A percentile compares a stretch with the other conserved stretches of the same genome.
Conservation (phyloP, 2,888 invertebrate genomes). For the Harpagoxenus sublaevis region DNA sequence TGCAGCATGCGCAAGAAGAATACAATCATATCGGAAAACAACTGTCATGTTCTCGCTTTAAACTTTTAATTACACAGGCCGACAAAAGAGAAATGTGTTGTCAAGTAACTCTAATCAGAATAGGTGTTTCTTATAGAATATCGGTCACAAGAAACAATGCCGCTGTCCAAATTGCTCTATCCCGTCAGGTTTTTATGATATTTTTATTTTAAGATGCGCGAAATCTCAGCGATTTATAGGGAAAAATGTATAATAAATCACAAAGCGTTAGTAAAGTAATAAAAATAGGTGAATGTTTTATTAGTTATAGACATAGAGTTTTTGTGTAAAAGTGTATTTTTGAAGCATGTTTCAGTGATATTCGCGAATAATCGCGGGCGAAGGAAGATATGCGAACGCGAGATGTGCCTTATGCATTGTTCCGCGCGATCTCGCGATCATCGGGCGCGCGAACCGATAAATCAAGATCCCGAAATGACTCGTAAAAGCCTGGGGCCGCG, state of each 20-base stretch:
- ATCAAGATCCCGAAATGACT: constrained; percentile 78
- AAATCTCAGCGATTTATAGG: too few relatives aligned
- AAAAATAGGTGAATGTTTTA: too few relatives aligned
- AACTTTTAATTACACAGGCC: background rate
- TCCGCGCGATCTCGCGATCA: constrained; percentile 37
- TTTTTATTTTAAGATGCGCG: too few relatives aligned
- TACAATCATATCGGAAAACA: background rate
- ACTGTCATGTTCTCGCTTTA: background rate
- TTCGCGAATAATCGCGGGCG: background rate
- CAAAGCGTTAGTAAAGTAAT: too few relatives aligned
- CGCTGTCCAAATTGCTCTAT: too few relatives aligned
- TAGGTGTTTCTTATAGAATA: too few relatives aligned
- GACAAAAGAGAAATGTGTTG: too few relatives aligned
- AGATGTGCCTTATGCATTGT: constrained; percentile 39
- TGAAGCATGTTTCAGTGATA: background rate
- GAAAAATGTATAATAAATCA: too few relatives aligned
- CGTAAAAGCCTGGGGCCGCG: constrained; percentile 69
- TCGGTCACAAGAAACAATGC: too few relatives aligned
- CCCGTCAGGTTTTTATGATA: too few relatives aligned
- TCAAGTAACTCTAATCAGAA: too few relatives aligned
- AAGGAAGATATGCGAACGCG: background rate
- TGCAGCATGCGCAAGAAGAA: background rate
- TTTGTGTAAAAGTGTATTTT: constrained; percentile 3
- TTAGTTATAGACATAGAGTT: background rate
- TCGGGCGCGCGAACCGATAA: constrained; percentile 70